phyloP scores from a whole-genome alignment of 2,888 invertebrate species.

The Lumbricus terrestris region DNA sequence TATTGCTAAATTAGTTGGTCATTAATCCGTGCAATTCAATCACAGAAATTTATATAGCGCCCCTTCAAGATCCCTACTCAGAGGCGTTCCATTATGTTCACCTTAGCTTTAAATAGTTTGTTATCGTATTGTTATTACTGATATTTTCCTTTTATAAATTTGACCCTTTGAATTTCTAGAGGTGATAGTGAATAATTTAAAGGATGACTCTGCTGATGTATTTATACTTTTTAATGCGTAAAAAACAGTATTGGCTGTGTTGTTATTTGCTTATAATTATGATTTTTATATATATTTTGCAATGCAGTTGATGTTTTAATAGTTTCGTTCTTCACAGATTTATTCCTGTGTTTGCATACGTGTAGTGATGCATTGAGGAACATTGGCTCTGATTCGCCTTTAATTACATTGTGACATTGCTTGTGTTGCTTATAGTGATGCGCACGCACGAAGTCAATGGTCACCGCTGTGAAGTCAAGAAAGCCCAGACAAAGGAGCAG shows the following conservation, averaged over 20 bases:
- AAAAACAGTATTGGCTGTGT: not conserved
- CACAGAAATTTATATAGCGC: no score
- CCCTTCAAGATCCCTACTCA: no score
- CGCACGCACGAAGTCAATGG: slow-evolving; percentile 71
- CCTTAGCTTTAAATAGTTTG: not conserved
- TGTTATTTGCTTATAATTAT: no score
- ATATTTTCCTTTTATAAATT: not conserved
- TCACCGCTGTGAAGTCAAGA: slow-evolving; percentile 84
- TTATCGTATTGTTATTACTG: not conserved
- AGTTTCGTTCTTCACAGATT: not conserved
- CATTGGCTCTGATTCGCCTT: not conserved
- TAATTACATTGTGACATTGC: not conserved
- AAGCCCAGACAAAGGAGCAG: slow-evolving; percentile 78
- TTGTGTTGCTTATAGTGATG: slow-evolving; percentile 63
- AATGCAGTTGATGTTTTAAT: not conserved
- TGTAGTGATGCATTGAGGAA: no score
- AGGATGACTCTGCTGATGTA: not conserved
- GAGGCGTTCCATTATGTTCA: no score
- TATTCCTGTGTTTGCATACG: not conserved
- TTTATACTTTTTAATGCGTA: no score
- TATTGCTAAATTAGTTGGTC: no score
- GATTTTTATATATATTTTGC: not conserved
- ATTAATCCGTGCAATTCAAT: no score
- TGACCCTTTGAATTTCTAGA: not conserved
- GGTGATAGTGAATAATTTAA: not conserved